These are phyloP conservation scores for Oryzias celebensis DNA, from an alignment of 2,113 vertebrate genomes.

Conservation along the genomic window DNA sequence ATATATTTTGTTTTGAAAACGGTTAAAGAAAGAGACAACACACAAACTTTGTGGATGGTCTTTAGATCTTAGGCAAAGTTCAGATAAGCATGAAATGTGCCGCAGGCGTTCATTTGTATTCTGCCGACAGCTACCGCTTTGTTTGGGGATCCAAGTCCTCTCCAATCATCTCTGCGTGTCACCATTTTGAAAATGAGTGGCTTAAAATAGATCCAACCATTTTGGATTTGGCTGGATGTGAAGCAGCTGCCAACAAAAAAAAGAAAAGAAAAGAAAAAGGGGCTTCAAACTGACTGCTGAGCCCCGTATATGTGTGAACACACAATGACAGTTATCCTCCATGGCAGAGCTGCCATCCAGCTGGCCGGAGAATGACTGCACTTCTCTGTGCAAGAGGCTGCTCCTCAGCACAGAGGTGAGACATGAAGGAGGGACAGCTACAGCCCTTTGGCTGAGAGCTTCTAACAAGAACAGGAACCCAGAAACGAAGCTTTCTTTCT, in stretches of 20 bases:
- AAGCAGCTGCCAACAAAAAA: slow-evolving; percentile 48
- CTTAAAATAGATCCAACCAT: slow-evolving; percentile 48
- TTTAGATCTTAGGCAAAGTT: slow-evolving; percentile 13
- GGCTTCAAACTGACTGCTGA: too few relatives aligned
- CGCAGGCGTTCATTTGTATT: not conserved
- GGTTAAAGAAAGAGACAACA: slow-evolving; percentile 4
- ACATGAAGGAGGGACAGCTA: slow-evolving; percentile 24
- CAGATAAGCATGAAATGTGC: not conserved
- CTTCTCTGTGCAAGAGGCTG: slow-evolving; percentile 41
- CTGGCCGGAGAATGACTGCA: slow-evolving; percentile 54
- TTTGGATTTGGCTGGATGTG: slow-evolving; percentile 48
- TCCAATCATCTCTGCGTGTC: slow-evolving; percentile 16
- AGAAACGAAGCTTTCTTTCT: slow-evolving; percentile 64
- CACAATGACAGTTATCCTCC: slow-evolving; percentile 33
- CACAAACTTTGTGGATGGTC: not conserved
- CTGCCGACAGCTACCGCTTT: not conserved
- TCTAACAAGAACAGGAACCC: slow-evolving; percentile 70
- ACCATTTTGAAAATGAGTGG: slow-evolving; percentile 26
- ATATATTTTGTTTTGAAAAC: slow-evolving; percentile 7
- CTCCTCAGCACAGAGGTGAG: slow-evolving; percentile 32
- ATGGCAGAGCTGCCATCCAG: slow-evolving; percentile 46
- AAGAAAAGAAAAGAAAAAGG: too few relatives aligned
- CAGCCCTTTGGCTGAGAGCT: slow-evolving; percentile 42
- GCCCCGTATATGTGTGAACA: not conserved
- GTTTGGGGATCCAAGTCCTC: slow-evolving; percentile 3